Evolutionary conservation across 2,797 vertebrate genomes (phyloP).

Genomic region (Enteromius treurensis): DNA sequence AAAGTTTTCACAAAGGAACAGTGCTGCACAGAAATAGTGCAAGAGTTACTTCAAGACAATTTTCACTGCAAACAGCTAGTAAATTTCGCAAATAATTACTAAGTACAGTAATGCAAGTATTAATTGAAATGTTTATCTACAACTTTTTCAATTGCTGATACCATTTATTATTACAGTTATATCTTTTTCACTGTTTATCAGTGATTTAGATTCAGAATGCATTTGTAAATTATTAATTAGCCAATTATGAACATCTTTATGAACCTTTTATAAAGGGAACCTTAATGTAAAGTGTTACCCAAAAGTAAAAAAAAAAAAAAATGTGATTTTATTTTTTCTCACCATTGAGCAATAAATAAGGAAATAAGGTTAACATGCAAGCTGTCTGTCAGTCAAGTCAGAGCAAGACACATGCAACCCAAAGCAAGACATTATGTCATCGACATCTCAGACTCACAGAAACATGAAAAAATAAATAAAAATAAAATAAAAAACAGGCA

Average conservation of each 20-base stretch:
- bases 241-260: not conserved
- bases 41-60: not conserved
- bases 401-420: not conserved
- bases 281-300: too few relatives aligned
- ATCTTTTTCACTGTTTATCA: too few relatives aligned
- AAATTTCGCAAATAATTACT: not conserved
- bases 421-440: not conserved
- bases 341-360: not conserved
- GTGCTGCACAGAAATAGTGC: not conserved
- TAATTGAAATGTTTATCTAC: too few relatives aligned
- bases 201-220: not conserved
- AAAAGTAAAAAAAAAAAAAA: too few relatives aligned
- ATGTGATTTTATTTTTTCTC: not conserved
- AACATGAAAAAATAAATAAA: not conserved
- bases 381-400: not conserved
- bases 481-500: not conserved
- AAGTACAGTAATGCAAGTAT: too few relatives aligned
- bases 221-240: not conserved
- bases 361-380: not conserved
- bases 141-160: too few relatives aligned
- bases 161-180: too few relatives aligned
- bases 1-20: slow-evolving; percentile 16
- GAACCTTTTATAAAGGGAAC: too few relatives aligned
- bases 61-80: not conserved
- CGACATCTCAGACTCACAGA: not conserved